Percentiles rank a stretch among this genome's conserved stretches.
phyloP scores from a whole-genome alignment of 2,113 vertebrate genomes.

The Pollachius pollachius region DNA sequence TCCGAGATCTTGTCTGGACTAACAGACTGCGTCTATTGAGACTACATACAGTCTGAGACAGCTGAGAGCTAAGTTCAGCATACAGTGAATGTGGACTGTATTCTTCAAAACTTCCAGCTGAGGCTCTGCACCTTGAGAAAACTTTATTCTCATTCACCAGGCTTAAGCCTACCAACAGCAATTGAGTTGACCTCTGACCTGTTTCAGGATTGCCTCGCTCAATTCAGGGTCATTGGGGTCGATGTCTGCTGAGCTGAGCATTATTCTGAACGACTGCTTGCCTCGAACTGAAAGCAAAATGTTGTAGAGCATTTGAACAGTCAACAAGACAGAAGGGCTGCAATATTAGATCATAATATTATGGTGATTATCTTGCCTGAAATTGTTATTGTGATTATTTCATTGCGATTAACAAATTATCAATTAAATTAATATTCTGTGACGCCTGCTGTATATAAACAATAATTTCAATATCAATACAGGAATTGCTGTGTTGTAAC shows the following conservation, averaged over 20 bases:
- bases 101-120: neutral
- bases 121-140: neutral
- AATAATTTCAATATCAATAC: neutral
- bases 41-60: too few relatives aligned
- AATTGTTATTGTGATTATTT: neutral
- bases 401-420: neutral
- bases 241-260: neutral
- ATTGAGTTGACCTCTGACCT: conserved; percentile 4
- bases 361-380: neutral
- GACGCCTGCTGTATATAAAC: neutral
- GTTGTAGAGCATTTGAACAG: neutral
- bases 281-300: neutral
- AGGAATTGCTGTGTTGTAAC: too few relatives aligned
- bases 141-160: neutral
- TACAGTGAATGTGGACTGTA: too few relatives aligned
- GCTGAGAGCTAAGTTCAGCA: too few relatives aligned
- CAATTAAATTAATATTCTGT: too few relatives aligned
- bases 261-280: neutral
- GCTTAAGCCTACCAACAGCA: neutral
- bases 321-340: neutral
- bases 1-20: too few relatives aligned
- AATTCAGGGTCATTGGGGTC: neutral
- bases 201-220: neutral
- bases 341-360: neutral
- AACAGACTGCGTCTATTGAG: too few relatives aligned